These are phyloP conservation scores for Enteromius anoplus DNA, from an alignment of 2,797 vertebrate genomes.

Conservation along the genomic window DNA sequence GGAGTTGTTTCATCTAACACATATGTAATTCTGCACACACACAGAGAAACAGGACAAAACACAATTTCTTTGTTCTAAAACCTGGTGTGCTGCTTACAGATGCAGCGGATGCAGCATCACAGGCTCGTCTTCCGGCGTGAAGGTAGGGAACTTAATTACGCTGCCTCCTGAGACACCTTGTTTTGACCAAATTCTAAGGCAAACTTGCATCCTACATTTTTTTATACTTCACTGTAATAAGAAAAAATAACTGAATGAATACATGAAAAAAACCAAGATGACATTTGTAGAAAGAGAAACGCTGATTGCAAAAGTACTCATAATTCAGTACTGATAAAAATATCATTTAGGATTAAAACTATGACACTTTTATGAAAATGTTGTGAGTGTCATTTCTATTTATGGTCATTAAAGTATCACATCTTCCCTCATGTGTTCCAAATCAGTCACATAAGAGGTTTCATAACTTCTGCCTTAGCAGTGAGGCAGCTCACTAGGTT, in stretches of 20 bases:
- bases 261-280: background rate
- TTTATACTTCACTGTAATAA: slow-evolving; percentile 2
- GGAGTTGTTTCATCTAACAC: slow-evolving; percentile 14
- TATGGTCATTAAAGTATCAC: background rate
- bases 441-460: background rate
- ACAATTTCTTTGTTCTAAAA: slow-evolving; percentile 6
- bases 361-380: background rate
- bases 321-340: background rate
- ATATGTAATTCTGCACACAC: slow-evolving; percentile 18
- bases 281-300: background rate
- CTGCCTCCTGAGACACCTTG: slow-evolving; percentile 16
- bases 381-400: background rate
- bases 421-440: background rate
- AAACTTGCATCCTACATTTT: background rate
- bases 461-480: background rate
- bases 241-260: too few relatives aligned
- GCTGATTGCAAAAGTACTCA: background rate
- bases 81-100: slow-evolving; percentile 2
- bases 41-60: slow-evolving; percentile 12
- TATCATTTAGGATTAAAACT: background rate
- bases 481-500: background rate
- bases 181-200: slow-evolving; percentile 8
- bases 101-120: slow-evolving; percentile 1
- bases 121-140: background rate
- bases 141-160: slow-evolving; percentile 25